Percentiles rank a stretch among this genome's conserved stretches.
phyloP scores from a whole-genome alignment of 2,797 vertebrate genomes.

The Eulemur albifrons region DNA sequence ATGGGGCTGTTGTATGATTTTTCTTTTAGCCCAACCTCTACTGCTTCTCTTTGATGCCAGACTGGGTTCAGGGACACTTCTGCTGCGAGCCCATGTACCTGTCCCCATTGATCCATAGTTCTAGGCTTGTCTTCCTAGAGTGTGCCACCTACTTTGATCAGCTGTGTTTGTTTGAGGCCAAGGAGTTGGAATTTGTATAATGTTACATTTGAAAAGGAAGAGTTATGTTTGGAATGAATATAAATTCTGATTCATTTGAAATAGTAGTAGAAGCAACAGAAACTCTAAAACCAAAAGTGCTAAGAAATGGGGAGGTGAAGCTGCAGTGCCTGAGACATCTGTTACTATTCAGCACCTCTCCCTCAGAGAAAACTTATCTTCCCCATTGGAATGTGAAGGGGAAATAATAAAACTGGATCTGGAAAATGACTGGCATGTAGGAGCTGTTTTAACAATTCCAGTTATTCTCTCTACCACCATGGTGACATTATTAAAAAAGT shows the following conservation, averaged over 20 bases:
- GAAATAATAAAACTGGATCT: neutral
- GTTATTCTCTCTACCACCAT: neutral
- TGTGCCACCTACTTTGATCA: neutral
- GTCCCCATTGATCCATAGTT: neutral
- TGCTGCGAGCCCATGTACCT: neutral
- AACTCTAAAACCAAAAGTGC: neutral
- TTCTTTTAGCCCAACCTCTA: neutral
- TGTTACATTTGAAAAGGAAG: slow-evolving; percentile 5
- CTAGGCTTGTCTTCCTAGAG: neutral
- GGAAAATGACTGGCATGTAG: neutral
- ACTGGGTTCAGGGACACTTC: neutral
- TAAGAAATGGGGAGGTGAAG: neutral
- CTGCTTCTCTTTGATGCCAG: neutral
- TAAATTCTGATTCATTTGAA: slow-evolving; percentile 33
- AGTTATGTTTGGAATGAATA: slow-evolving; percentile 14
- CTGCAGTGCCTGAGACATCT: neutral
- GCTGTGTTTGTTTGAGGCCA: neutral
- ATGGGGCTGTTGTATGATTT: neutral
- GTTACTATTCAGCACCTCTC: neutral
- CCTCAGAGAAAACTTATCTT: slow-evolving; percentile 21
- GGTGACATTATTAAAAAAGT: neutral
- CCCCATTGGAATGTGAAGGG: neutral
- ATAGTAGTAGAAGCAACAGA: neutral
- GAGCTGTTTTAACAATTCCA: neutral
- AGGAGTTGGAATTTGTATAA: neutral